Percentiles rank a stretch among this genome's conserved stretches.
phyloP scores from a whole-genome alignment of 2,113 vertebrate species.

The Erythrolamprus reginae region DNA sequence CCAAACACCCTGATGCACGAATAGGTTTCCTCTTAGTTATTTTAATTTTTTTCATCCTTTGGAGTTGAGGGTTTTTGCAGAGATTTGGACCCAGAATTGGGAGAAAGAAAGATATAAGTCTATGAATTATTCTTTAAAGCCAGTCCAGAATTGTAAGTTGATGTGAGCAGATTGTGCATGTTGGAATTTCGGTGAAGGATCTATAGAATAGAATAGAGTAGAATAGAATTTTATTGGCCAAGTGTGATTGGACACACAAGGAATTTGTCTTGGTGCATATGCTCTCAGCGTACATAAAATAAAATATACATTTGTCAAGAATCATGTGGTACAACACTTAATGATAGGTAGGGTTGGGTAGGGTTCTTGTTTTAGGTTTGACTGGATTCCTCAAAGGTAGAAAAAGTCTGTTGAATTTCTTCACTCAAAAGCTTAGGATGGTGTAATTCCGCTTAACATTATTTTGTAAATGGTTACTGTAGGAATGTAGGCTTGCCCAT shows the following conservation, averaged over 20 bases:
- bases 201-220: no score
- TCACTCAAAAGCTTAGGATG: neutral
- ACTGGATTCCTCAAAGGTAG: conserved; percentile 22
- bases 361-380: conserved; percentile 23
- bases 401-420: conserved; percentile 16
- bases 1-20: neutral
- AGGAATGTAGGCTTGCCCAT: neutral
- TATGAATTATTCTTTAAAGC: conserved; percentile 14
- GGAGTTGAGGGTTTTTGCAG: conserved; percentile 40
- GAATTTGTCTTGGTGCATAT: no score
- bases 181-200: conserved; percentile 39
- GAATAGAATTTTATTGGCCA: no score
- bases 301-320: no score
- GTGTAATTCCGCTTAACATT: neutral
- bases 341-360: conserved; percentile 31
- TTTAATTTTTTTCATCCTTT: conserved; percentile 29
- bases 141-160: conserved; percentile 34
- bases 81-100: conserved; percentile 27
- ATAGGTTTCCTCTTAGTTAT: conserved; percentile 17
- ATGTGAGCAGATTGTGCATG: conserved; percentile 15
- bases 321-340: no score
- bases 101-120: neutral
- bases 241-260: no score
- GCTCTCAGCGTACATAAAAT: no score
- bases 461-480: neutral